These are phyloP conservation scores for Sebastes goodei DNA, from an alignment of 2,797 vertebrate species.

Conservation along the genomic window DNA sequence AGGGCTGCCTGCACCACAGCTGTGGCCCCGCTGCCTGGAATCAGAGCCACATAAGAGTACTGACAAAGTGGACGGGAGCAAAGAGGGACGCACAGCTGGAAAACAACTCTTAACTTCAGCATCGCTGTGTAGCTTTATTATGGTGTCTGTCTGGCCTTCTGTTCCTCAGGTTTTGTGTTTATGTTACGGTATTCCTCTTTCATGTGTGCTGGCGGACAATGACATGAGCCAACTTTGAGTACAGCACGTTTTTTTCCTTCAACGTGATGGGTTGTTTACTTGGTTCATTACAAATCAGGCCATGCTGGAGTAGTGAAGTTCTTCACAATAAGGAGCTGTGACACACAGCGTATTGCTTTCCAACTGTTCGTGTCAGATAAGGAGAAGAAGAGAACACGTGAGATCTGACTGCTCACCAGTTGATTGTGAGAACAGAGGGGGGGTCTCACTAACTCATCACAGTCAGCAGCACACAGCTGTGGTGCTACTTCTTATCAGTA, in stretches of 20 bases:
- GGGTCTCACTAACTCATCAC: conserved; percentile 32
- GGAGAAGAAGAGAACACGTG: conserved; percentile 29
- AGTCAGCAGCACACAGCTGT: conserved; percentile 52
- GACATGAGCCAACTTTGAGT: neutral
- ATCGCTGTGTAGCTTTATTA: neutral
- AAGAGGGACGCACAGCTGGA: conserved; percentile 40
- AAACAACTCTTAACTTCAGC: neutral
- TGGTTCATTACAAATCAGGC: conserved; percentile 46
- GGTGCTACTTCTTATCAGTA: conserved; percentile 58
- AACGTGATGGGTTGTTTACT: conserved; percentile 13
- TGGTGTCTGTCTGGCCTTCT: neutral
- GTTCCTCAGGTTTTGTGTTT: conserved; percentile 1
- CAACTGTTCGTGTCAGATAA: conserved; percentile 76
- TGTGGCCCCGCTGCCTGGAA: conserved; percentile 95
- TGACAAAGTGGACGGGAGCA: conserved; percentile 31
- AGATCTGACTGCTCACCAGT: conserved; percentile 40
- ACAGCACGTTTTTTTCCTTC: neutral
- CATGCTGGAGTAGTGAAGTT: conserved; percentile 25
- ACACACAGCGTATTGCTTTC: conserved; percentile 35
- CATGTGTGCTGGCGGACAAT: neutral
- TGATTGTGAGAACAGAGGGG: conserved; percentile 47
- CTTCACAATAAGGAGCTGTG: conserved; percentile 38
- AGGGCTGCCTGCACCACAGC: conserved; percentile 98
- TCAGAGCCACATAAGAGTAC: conserved; percentile 62
- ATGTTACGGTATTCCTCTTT: neutral